Base-by-base conservation (phyloP, 2,113 vertebrate genomes). In the Pantherophis guttatus region DNA sequence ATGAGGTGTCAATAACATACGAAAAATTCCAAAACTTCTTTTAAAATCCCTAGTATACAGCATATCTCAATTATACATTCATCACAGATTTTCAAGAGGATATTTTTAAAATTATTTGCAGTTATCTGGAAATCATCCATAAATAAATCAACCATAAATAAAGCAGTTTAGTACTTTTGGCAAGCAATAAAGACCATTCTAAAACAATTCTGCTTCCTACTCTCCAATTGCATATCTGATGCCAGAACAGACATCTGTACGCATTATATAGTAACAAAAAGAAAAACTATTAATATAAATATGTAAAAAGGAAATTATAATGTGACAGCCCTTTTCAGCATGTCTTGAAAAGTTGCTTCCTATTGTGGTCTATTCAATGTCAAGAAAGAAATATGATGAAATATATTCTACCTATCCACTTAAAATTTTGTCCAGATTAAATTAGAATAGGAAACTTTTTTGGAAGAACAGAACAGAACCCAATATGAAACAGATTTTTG, bases 341-440 rank as follows among this genome's bases (percentile, higher is more conserved):
- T 96, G 92, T 90, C 50, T 97, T 94, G 93, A 92, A 97, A 95
- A 92, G 92, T 92, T 58, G 88, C 87, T 97, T 94, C 90, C 90
- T 91, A 93, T 94, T 94, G 92, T 96, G 94, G 97, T 98, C 96
- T 97, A 97, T 96, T 96, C 97, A 96, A 70, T 96, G 95, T 96
- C 96, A 97, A 90, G 93, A 97, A 94, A 88, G 92, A 96, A 97
- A 96, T 93, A 94, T 96, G 94, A 70, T 92, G 94, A 97, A 97
- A 96, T 97, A 97, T 88, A 92, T 97, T 95, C 93, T 96, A 93
- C 95, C 53, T 96, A 96, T 97, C 91, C 94, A 95, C 94, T 95
- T 95, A 95, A 95, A 97, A 93, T 93, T 94, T 91, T 70, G n/a
- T 92, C 44, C 81, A 90, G 21, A 93, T 59, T 94, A 96, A 95